phyloP scores from a whole-genome alignment of 2,113 vertebrate genomes.

The Engraulis encrasicolus region DNA sequence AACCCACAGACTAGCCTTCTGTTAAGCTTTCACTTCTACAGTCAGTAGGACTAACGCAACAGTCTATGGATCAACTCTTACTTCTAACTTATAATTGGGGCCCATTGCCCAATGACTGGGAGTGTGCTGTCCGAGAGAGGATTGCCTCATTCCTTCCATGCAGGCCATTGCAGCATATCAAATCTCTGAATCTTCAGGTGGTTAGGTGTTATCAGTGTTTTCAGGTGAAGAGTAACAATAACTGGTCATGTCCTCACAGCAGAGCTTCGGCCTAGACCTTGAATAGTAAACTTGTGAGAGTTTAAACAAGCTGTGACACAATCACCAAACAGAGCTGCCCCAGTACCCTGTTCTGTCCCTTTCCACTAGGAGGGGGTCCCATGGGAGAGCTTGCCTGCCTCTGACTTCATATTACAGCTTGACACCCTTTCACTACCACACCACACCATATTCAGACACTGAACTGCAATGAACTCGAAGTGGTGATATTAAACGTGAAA shows the following conservation, averaged over 20 bases:
- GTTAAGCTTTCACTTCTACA: conserved; percentile 44
- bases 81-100: not conserved
- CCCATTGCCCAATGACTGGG: not conserved
- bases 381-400: not conserved
- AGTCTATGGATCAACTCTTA: not conserved
- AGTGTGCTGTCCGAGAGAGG: not conserved
- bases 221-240: too few relatives aligned
- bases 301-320: conserved; percentile 53
- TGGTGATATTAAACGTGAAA: not conserved
- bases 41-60: conserved; percentile 30
- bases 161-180: not conserved
- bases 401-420: not conserved
- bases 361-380: conserved; percentile 26
- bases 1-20: conserved; percentile 49
- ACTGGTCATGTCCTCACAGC: not conserved
- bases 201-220: not conserved
- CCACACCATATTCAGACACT: not conserved
- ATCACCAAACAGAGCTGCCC: conserved; percentile 58
- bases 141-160: not conserved
- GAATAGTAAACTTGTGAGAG: conserved; percentile 20
- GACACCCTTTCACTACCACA: not conserved
- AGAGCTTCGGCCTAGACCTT: not conserved
- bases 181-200: not conserved
- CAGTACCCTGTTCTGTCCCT: not conserved
- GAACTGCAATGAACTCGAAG: not conserved